Evolutionary conservation across 2,113 vertebrate genomes (phyloP).

Genomic region (Bagarius yarrelli): DNA sequence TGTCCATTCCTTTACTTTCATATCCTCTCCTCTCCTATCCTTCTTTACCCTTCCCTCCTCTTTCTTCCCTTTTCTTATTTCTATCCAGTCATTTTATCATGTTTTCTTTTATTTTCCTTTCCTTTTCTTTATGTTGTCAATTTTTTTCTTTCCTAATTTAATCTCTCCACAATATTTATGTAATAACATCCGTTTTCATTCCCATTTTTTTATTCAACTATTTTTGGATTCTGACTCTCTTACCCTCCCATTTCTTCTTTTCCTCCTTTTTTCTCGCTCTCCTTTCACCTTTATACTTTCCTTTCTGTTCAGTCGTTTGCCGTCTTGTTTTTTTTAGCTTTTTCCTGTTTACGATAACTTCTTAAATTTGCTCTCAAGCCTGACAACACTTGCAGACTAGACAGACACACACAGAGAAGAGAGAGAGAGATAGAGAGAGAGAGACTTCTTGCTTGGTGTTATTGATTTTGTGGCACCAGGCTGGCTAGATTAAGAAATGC

Average conservation of each 20-base stretch:
- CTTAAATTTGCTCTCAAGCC: constrained; percentile 9
- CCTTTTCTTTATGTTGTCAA: too few species aligned
- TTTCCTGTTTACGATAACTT: not conserved
- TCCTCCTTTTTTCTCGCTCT: constrained; percentile 8
- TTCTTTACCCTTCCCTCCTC: not conserved
- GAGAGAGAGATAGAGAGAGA: constrained; percentile 69
- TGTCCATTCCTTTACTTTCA: constrained; percentile 33
- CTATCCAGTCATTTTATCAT: too few species aligned
- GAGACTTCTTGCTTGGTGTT: constrained; percentile 51
- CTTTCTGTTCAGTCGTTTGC: not conserved
- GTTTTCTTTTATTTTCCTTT: too few species aligned
- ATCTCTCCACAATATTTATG: too few species aligned
- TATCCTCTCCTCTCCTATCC: not conserved
- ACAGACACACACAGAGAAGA: constrained; percentile 45
- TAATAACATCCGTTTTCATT: too few species aligned
- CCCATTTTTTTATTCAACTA: too few species aligned
- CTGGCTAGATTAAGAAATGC: constrained; percentile 95
- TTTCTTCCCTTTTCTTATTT: too few species aligned
- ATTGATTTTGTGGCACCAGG: constrained; percentile 92
- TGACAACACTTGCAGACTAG: not conserved
- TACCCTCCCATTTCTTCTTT: too few species aligned
- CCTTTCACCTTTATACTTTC: not conserved
- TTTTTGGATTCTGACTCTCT: too few species aligned
- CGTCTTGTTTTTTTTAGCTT: not conserved
- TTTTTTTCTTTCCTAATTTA: too few species aligned